Base-by-base conservation (phyloP, 1,140 invertebrate genomes). In the Condylostylus longicornis region DNA sequence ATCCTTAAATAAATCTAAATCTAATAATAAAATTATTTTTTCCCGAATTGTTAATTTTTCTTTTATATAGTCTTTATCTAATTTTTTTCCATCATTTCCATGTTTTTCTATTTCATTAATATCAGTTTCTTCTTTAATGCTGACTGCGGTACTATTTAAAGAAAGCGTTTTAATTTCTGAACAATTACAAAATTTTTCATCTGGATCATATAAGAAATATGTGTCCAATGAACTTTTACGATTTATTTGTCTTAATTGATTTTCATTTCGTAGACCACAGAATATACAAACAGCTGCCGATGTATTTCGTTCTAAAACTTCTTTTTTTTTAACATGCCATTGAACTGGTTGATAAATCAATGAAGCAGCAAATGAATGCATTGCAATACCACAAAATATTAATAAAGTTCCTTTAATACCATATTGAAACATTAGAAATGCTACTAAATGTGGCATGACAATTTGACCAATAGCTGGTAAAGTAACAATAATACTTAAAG, bases 1-100 rank as follows among this genome's bases (percentile, higher is more conserved):
- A 55, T 80, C 76, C 42, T 67, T 64, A 22, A 79, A 46, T 15
- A 80, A 52, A 50, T 75, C 70, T 35, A 80, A 59, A 48, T 78
- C 76, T 45, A 78, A 77, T 40, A 77, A 72, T 2, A 72, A 61
- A 1, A 67, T 45, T 6, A 75, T 42, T 46, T 67, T 68, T 47
- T 67, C 50, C n/a, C n/a, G 63, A 38, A 72, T 63, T 0, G 67
- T 60, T 15, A 68, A 38, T 55, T 43, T 25, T 25, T 25, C n/a
- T 25, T 7, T 8, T 25, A 7, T 7, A 8, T n/a, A 25, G n/a
- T 25, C n/a, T n/a, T 5, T 4, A 3, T 3, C 17, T 4, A 4
- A 13, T 15, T 32, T 32, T 15, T n/a, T 5, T 4, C 9, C 10
- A 18, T n/a, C n/a, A n/a, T n/a, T n/a, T n/a, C n/a, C n/a, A n/a